Conservation (phyloP, 2,888 invertebrate genomes). For the Abrostola tripartita region DNA sequence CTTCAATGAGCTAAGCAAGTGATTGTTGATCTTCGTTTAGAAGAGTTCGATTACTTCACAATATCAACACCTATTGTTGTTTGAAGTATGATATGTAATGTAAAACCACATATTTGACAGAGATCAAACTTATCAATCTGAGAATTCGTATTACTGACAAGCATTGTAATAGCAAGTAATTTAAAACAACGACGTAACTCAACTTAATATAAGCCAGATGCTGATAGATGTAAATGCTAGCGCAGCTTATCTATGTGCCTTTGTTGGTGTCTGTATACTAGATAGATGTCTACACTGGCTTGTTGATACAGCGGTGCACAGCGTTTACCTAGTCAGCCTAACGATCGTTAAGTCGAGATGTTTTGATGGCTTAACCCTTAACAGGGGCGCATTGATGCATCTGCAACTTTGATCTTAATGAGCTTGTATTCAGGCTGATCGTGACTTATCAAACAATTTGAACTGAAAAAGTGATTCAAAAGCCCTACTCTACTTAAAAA, state of each 20-base stretch:
- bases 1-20: neutral
- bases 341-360: constrained; percentile 34
- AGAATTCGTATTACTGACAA: too few species aligned
- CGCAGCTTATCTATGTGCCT: neutral
- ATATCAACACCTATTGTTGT: too few species aligned
- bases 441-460: neutral
- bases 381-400: constrained; percentile 33
- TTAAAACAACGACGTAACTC: too few species aligned
- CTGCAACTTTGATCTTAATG: constrained; percentile 22
- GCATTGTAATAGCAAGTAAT: too few species aligned
- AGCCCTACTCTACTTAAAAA: too few species aligned
- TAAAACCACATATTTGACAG: too few species aligned
- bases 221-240: neutral
- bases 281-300: constrained; percentile 14
- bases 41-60: too few species aligned
- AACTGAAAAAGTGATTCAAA: too few species aligned
- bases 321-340: constrained; percentile 34
- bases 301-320: constrained; percentile 42
- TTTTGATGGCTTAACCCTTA: constrained; percentile 19
- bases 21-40: too few species aligned
- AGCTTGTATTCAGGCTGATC: constrained; percentile 14
- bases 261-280: constrained; percentile 12
- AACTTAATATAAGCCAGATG: too few species aligned
- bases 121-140: too few species aligned
- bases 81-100: too few species aligned